Evolutionary conservation across 2,888 invertebrate species (phyloP), one percentile per base, ranked within the genome.

Genomic region (Scaptomyza tumidula): DNA sequence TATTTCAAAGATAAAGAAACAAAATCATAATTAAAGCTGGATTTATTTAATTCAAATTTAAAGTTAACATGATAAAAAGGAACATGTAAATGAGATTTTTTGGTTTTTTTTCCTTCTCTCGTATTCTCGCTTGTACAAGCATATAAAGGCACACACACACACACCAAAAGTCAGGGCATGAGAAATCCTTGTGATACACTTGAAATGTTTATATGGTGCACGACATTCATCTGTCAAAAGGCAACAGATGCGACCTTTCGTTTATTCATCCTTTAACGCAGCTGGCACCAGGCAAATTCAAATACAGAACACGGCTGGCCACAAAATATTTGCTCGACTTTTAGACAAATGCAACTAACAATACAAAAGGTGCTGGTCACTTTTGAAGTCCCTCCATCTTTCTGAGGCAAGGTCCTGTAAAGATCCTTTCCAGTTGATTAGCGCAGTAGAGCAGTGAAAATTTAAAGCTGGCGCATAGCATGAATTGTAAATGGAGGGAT

Each of bases 191-290:
- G 14, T 27, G 65, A 41, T 59, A 55, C 59, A 65, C 70, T 81
- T 74, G 37, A 86, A 86, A 84, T 78, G 75, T 80, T 78, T 59
- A 65, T 69, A 75, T 76, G 80, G 82, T 76, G 78, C 72, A 75
- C 74, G 57, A 78, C 76, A 86, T 80, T 75, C 89, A 80, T 88
- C 81, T 86, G 80, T 89, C 86, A 89, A 68, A 78, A 61, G 67
- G 66, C 80, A 89, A 75, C 85, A 88, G 67, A 78, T 84, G 87
- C 55, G 57, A 37, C 43, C 49, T 43, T 44, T 70, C 75, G 74
- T 76, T 75, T 66, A 60, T 55, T 56, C 33, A 61, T 53, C 31
- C 49, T 35, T 53, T 50, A 64, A 14, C 46, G 14, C 54, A 57
- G 49, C 75, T 16, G 52, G 27, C 49, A 16, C 45, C 19, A 53